Base-by-base conservation (phyloP, 2,797 vertebrate genomes). In the Catamblyrhynchus diadema region DNA sequence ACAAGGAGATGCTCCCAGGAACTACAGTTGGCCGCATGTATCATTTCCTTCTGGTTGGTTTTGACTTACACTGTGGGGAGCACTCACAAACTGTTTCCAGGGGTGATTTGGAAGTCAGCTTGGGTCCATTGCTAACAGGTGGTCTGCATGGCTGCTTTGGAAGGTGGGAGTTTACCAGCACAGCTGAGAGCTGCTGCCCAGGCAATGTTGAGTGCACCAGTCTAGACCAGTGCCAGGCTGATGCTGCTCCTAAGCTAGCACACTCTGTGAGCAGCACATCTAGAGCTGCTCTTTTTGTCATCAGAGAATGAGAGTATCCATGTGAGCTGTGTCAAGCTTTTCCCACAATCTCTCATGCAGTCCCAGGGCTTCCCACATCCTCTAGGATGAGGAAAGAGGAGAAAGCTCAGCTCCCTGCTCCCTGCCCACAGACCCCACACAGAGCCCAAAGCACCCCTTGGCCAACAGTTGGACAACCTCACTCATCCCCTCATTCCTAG, bases 211-310 rank as follows among this genome's bases (percentile, higher is more conserved):
- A 37, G 33, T 80, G 88, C 74, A 9, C 51, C 67, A n/a, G 48
- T 15, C 66, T 5, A 14, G 59, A 53, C 9, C 33, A 69, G 7
- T 35, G 64, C 74, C 81, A 71, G 64, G 66, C 3, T 0, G 1
- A 39, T 17, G 50, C 19, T 39, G 2, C 6, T 30, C 24, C 64
- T 66, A 2, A 87, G 48, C 53, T 67, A 77, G 32, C 35, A 45
- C 37, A 0, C 6, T 17, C 27, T 17, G 14, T 0, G 3, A 64
- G 27, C 33, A 57, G 17, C 30, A 9, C 14, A 15, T 12, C 25
- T 8, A 41, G n/a, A 62, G 39, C 23, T 44, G 71, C 32, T 77
- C 24, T 6, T 39, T 32, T 33, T 57, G 71, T 20, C 56, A 23
- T 10, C 45, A 35, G 41, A 59, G 33, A 60, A 22, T 15, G 25